These are phyloP conservation scores for Xylocopa sonorina DNA, from an alignment of 1,140 invertebrate genomes.

Conservation along the genomic window DNA sequence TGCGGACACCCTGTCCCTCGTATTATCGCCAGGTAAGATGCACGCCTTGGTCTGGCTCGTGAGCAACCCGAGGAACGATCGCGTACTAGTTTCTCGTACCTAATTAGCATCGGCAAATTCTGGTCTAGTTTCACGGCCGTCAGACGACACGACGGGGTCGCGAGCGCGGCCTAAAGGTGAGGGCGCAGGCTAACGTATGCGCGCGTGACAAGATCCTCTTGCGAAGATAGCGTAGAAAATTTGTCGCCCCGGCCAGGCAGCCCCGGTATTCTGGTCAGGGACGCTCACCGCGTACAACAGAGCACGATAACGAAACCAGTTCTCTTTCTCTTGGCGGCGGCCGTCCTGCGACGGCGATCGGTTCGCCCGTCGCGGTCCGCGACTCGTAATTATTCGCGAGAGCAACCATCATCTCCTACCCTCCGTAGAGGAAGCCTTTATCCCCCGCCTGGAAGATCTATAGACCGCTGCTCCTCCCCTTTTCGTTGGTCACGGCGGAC, in stretches of 20 bases:
- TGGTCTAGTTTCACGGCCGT: slow-evolving; percentile 47
- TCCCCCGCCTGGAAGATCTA: too few relatives aligned
- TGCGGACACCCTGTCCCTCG: too few relatives aligned
- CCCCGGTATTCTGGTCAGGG: slow-evolving; percentile 66
- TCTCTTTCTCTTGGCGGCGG: slow-evolving; percentile 35
- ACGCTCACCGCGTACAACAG: slow-evolving; percentile 42
- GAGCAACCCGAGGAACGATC: slow-evolving; percentile 20
- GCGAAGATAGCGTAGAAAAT: slow-evolving; percentile 68
- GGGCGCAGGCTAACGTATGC: slow-evolving; percentile 50
- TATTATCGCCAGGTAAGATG: slow-evolving; percentile 28
- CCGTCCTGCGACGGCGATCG: slow-evolving; percentile 34
- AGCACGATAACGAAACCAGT: slow-evolving; percentile 65
- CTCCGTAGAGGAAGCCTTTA: not conserved
- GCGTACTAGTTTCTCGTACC: slow-evolving; percentile 44
- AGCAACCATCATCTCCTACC: not conserved
- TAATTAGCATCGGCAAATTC: slow-evolving; percentile 52
- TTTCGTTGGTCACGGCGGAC: not conserved
- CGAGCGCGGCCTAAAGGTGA: slow-evolving; percentile 46
- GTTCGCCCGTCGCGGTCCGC: slow-evolving; percentile 14
- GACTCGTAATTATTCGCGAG: slow-evolving; percentile 19
- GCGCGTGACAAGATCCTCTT: slow-evolving; percentile 65
- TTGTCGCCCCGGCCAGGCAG: slow-evolving; percentile 58
- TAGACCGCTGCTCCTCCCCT: too few relatives aligned
- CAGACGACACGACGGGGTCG: slow-evolving; percentile 29
- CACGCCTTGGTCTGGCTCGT: slow-evolving; percentile 15